These are phyloP conservation scores for Cyrtonyx montezumae DNA, from an alignment of 2,113 vertebrate species.

Conservation along the genomic window DNA sequence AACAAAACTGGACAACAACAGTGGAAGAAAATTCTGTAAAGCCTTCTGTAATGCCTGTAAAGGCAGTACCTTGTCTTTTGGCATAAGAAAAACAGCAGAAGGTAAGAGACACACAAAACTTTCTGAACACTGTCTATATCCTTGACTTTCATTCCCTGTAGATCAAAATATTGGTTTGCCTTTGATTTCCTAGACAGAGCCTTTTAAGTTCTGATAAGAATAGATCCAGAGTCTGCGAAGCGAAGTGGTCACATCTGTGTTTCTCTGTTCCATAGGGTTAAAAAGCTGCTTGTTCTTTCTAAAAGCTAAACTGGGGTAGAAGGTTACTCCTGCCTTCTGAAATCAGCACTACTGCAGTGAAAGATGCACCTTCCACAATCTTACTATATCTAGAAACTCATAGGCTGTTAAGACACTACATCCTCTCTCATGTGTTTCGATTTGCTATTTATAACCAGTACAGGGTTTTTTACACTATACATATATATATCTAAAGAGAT, in stretches of 20 bases:
- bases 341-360: not conserved
- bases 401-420: not conserved
- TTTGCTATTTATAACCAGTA: not conserved
- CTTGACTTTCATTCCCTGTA: not conserved
- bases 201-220: constrained; percentile 1
- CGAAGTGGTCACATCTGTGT: not conserved
- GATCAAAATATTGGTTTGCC: not conserved
- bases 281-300: not conserved
- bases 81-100: not conserved
- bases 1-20: not conserved
- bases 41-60: not conserved
- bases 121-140: not conserved
- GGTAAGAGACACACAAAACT: not conserved
- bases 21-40: not conserved
- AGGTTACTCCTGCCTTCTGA: not conserved
- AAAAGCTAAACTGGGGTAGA: not conserved
- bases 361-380: not conserved
- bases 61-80: not conserved
- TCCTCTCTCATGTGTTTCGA: not conserved
- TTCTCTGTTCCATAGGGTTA: not conserved
- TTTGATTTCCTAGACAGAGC: not conserved
- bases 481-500: no score
- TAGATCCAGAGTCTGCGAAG: not conserved
- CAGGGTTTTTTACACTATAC: not conserved
- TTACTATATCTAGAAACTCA: not conserved